phyloP scores from a whole-genome alignment of 2,888 invertebrate genomes.

The Steromphala cineraria region DNA sequence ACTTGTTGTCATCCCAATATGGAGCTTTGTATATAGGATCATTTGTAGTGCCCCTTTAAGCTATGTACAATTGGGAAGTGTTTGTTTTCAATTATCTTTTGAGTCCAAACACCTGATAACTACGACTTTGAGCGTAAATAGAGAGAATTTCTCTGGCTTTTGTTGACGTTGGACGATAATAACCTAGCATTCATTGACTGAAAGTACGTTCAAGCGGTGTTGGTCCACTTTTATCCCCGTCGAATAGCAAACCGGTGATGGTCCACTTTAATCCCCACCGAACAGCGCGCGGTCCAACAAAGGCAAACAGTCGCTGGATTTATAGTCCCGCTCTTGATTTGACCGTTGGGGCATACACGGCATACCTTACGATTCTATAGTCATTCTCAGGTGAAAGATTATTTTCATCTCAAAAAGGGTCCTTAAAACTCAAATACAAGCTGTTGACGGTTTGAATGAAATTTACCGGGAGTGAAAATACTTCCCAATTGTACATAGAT shows the following conservation, averaged over 20 bases:
- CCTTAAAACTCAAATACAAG: too few relatives aligned
- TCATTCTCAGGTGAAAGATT: too few relatives aligned
- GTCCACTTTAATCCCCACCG: background rate
- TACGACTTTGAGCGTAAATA: background rate
- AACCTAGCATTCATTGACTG: background rate
- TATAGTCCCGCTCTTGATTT: too few relatives aligned
- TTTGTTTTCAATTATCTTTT: constrained; percentile 25
- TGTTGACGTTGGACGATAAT: background rate
- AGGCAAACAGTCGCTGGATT: too few relatives aligned
- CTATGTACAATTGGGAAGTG: constrained; percentile 9
- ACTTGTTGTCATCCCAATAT: background rate
- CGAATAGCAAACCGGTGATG: background rate
- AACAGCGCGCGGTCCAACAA: too few relatives aligned
- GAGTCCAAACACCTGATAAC: constrained; percentile 20
- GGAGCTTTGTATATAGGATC: background rate
- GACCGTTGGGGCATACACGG: too few relatives aligned
- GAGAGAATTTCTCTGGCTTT: background rate
- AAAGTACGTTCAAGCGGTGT: background rate
- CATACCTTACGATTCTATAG: too few relatives aligned
- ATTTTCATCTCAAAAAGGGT: too few relatives aligned
- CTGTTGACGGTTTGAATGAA: too few relatives aligned
- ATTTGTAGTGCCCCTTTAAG: too few relatives aligned
- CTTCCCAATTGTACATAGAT: too few relatives aligned
- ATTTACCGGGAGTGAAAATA: too few relatives aligned
- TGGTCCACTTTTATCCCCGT: background rate